Percentiles rank a stretch among this genome's conserved stretches.
Conservation (phyloP, 2,888 invertebrate species). For the Gonocerus acuteangulatus region DNA sequence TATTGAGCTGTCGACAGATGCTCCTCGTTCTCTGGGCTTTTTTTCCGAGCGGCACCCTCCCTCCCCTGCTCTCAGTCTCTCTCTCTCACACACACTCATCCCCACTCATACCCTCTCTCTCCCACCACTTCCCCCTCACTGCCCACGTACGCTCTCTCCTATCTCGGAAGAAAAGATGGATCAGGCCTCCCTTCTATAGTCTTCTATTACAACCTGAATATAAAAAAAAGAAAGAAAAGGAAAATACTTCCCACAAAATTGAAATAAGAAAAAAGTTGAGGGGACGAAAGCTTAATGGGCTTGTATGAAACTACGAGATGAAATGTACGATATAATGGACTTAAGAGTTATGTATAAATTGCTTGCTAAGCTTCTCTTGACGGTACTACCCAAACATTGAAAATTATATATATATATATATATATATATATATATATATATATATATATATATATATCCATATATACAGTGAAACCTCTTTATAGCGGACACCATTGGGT, state of each 20-base stretch:
- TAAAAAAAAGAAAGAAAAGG: background rate
- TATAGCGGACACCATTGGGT: no score
- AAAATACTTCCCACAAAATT: background rate
- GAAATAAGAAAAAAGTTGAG: slow-evolving; percentile 11
- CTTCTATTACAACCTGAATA: slow-evolving; percentile 12
- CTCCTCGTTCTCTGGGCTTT: background rate
- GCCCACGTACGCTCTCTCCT: background rate
- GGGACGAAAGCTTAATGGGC: no score
- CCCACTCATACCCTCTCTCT: background rate
- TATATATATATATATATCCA: no score
- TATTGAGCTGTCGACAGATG: slow-evolving; percentile 20
- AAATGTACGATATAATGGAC: no score
- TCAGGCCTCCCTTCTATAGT: slow-evolving; percentile 8
- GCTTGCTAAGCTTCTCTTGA: no score
- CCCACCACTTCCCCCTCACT: background rate
- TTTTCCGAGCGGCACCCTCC: slow-evolving; percentile 5
- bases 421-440: no score
- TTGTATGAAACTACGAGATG: no score
- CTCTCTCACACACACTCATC: background rate
- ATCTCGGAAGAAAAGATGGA: slow-evolving; percentile 12
- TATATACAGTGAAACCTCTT: no score
- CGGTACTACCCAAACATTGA: no score
- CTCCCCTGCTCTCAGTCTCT: background rate
- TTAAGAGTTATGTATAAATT: no score
- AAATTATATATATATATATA: no score